Base-by-base conservation (phyloP, 2,888 invertebrate genomes). In the Drosophila prolongata region DNA sequence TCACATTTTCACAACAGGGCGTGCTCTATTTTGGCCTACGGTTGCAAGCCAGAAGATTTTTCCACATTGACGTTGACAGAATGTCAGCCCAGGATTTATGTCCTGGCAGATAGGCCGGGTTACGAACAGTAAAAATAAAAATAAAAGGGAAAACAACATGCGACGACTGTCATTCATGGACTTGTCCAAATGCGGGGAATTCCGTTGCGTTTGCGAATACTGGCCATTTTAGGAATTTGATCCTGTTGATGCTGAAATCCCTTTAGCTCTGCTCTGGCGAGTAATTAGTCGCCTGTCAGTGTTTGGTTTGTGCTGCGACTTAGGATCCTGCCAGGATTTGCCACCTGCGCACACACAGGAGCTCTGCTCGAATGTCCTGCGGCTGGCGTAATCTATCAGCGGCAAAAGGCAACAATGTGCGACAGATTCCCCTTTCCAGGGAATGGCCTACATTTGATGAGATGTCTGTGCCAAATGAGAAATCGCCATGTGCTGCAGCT, bases 261-360 rank as follows among this genome's bases (percentile, higher is more conserved):
- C 59, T 77, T 77, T 76, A 74, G 72, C 76, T 68, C 75, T 75
- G 79, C 79, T 53, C 53, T 74, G 65, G 59, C 82, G 72, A 75
- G 80, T 84, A 85, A 85, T 85, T 85, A 85, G 85, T 85, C 82
- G 80, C 74, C 87, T 87, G 85, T 85, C 85, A 85, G 73, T 87
- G 66, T 76, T 64, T 74, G 65, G 65, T 55, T 66, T 66, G 67
- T 66, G 65, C 65, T 54, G 34, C 46, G 66, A 38, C 65, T 65
- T 65, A 66, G 65, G 5, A 43, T 11, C 34, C 43, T 16, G 43
- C 34, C 24, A 19, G 46, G 65, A 66, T 40, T 54, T 53, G 54
- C 54, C 65, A 66, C 65, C 67, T 66, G 65, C 65, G 35, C 65
- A 53, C 46, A 66, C 65, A 53, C 46, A 42, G 34, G 6, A 24